phyloP scores from a whole-genome alignment of 2,888 invertebrate species.

The Synanthedon formicaeformis region DNA sequence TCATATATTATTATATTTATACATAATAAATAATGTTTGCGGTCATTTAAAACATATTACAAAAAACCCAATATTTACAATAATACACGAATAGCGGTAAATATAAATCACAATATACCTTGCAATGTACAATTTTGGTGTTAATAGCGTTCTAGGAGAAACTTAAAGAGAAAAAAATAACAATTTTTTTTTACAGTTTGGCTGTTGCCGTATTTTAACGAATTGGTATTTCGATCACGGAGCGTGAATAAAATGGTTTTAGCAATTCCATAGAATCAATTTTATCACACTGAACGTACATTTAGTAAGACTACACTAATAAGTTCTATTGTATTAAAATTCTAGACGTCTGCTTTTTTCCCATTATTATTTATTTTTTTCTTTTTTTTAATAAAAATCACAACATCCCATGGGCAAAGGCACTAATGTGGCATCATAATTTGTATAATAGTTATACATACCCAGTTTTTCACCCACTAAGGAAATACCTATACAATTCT shows the following conservation, averaged over 20 bases:
- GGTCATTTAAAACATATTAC: conserved; percentile 5
- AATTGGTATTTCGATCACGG: too few relatives aligned
- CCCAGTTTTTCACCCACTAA: too few relatives aligned
- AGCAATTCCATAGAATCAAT: too few relatives aligned
- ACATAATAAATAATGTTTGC: not conserved
- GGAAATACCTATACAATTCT: too few relatives aligned
- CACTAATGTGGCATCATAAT: conserved; percentile 43
- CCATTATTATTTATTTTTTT: conserved; percentile 20
- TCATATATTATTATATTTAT: conserved; percentile 4
- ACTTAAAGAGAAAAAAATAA: too few relatives aligned
- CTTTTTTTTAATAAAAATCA: conserved; percentile 31
- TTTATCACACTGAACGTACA: too few relatives aligned
- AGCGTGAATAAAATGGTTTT: too few relatives aligned
- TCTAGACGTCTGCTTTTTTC: not conserved
- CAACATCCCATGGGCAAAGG: conserved; percentile 60
- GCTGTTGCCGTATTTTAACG: too few relatives aligned
- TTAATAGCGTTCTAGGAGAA: too few relatives aligned
- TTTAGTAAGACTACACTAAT: too few relatives aligned
- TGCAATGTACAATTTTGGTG: conserved; percentile 1
- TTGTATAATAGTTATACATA: conserved; percentile 12
- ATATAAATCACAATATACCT: conserved; percentile 17
- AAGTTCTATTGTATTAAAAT: too few relatives aligned
- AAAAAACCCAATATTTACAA: conserved; percentile 18
- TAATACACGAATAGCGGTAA: conserved; percentile 17
- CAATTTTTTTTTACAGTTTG: too few relatives aligned